Evolutionary conservation across 2,888 invertebrate genomes (phyloP).

Genomic region (Spisula solida): DNA sequence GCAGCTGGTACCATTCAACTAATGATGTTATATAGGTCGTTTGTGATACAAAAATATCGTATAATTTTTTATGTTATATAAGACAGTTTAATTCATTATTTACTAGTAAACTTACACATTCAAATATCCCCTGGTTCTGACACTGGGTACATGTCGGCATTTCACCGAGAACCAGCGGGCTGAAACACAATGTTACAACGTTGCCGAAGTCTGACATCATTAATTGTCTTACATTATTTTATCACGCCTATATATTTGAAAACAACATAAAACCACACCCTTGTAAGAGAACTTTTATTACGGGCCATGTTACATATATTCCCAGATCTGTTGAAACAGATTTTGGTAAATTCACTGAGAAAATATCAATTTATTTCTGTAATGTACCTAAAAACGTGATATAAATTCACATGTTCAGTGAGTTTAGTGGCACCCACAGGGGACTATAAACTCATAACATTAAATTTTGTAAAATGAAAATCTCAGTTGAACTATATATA

Average conservation of each 20-base stretch:
- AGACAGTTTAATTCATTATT: slow-evolving; percentile 3
- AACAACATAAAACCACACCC: not conserved
- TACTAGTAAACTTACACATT: not conserved
- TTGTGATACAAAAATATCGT: too few species aligned
- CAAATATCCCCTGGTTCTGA: not conserved
- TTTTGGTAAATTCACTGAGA: not conserved
- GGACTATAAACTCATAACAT: not conserved
- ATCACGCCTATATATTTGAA: too few species aligned
- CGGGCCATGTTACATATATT: not conserved
- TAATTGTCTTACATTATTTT: too few species aligned
- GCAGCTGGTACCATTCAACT: not conserved
- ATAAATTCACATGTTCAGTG: not conserved
- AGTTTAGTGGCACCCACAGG: not conserved
- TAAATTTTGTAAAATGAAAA: not conserved
- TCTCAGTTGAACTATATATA: not conserved
- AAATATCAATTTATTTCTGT: not conserved
- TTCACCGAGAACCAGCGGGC: not conserved
- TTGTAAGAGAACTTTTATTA: not conserved
- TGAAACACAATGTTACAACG: not conserved
- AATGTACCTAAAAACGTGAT: not conserved
- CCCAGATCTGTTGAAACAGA: not conserved
- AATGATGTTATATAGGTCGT: too few species aligned
- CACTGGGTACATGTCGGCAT: not conserved
- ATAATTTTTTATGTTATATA: not conserved
- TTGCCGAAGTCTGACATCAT: too few species aligned